phyloP scores from a whole-genome alignment of 2,113 vertebrate genomes.

The Columba janthina region DNA sequence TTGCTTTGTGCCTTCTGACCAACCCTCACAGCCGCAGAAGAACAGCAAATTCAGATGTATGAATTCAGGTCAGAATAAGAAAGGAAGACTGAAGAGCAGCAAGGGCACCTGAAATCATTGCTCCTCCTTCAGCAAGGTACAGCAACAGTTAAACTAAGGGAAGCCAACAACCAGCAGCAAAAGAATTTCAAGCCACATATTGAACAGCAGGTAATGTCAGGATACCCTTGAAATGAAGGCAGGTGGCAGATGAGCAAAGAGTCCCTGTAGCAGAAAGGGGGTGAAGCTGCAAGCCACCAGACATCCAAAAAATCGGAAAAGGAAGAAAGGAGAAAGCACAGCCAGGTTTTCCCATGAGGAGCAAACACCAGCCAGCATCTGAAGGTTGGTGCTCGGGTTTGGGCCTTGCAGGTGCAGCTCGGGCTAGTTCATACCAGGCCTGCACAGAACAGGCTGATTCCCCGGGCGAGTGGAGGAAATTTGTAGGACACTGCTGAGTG shows the following conservation, averaged over 20 bases:
- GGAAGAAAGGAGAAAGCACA: background rate
- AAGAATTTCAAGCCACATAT: background rate
- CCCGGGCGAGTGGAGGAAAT: background rate
- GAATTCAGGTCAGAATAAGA: background rate
- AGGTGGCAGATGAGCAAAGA: background rate
- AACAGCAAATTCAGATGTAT: background rate
- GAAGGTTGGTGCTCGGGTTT: background rate
- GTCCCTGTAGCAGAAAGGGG: background rate
- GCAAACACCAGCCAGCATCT: background rate
- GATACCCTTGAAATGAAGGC: background rate
- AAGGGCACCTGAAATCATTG: background rate
- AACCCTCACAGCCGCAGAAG: background rate
- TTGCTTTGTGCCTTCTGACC: background rate
- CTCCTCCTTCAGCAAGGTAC: background rate
- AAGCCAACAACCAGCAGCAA: background rate
- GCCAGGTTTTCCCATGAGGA: background rate
- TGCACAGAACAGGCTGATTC: background rate
- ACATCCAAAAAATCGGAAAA: background rate
- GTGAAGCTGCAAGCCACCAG: background rate
- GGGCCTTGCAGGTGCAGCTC: background rate
- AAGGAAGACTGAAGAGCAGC: background rate
- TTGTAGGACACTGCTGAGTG: background rate
- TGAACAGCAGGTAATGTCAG: background rate
- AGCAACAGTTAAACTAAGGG: background rate
- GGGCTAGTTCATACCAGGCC: background rate